Evolutionary conservation across 2,113 vertebrate species (phyloP), one percentile per base, ranked within the genome.

Genomic region (Nothocercus julius): DNA sequence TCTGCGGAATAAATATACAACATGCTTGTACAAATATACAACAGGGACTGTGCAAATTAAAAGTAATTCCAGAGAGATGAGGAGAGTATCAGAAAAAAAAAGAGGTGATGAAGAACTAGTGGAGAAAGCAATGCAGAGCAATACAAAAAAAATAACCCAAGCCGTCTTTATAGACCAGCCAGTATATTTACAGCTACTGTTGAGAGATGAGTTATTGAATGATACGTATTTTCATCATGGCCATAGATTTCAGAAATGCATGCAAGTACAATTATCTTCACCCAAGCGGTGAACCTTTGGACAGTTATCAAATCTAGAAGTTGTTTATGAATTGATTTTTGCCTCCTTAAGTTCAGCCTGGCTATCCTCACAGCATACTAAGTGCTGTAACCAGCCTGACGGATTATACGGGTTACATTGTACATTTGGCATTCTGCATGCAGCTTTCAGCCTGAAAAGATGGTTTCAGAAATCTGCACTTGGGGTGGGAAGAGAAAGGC

Each of bases 301-400:
- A 82, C 84, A 95, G 66, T 93, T 95, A 94, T 93, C 59, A 92
- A 97, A 96, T 88, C 70, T 91, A 69, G 85, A 79, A 8, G 1
- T 95, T 94, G 77, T 61, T 96, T 89, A 75, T 95, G 58, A 95
- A 97, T 94, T 9, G 77, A 96, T 97, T 97, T 96, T 96, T 93
- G 74, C 79, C 47, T 94, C 66, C 74, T 96, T 85, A 95, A 89
- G 61, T 82, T 93, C 66, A 93, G 32, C 16, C 78, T 78, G 49
- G 72, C 64, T 93, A 78, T 87, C 82, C 42, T 88, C 78, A 69
- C 42, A 61, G 81, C 95, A 95, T 90, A 84, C 77, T 67, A 94
- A 97, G 76, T 19, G 9, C 64, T 1, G 3, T 82, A 94, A 95
- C 53, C 78, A 91, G n/a, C 79, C 92, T 84, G 93, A 89, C 14